A percentile compares a stretch with the other conserved stretches of the same genome.
These are phyloP conservation scores for Falco rusticolus DNA, from an alignment of 2,797 vertebrate genomes.

Conservation along the genomic window DNA sequence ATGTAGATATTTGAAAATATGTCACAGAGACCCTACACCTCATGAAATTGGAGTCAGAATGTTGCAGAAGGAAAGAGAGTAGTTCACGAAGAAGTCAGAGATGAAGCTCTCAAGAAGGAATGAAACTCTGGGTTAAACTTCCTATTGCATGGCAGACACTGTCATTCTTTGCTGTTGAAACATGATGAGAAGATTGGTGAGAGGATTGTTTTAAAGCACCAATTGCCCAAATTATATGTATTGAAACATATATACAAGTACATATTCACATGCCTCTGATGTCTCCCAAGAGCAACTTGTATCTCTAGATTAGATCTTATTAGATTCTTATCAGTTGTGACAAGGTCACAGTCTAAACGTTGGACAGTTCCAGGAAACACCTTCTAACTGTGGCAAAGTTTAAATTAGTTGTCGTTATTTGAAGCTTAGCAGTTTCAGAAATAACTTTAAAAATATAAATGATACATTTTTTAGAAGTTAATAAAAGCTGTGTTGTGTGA, in stretches of 20 bases:
- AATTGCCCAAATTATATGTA: background rate
- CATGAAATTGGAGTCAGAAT: background rate
- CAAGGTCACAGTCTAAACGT: background rate
- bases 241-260: background rate
- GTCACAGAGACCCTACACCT: background rate
- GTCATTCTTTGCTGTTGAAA: background rate
- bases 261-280: background rate
- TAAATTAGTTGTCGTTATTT: background rate
- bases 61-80: background rate
- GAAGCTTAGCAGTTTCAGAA: background rate
- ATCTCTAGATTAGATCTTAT: background rate
- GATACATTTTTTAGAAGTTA: background rate
- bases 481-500: background rate
- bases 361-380: background rate
- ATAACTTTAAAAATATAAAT: background rate
- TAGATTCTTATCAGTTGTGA: background rate
- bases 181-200: fast-evolving
- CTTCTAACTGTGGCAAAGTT: background rate
- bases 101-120: background rate
- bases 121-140: background rate
- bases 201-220: background rate
- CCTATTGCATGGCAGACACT: background rate
- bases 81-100: fast-evolving
- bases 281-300: background rate
- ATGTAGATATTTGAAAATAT: background rate